Evolutionary conservation across 2,113 vertebrate genomes (phyloP).

Genomic region (Corydoras maculifer): DNA sequence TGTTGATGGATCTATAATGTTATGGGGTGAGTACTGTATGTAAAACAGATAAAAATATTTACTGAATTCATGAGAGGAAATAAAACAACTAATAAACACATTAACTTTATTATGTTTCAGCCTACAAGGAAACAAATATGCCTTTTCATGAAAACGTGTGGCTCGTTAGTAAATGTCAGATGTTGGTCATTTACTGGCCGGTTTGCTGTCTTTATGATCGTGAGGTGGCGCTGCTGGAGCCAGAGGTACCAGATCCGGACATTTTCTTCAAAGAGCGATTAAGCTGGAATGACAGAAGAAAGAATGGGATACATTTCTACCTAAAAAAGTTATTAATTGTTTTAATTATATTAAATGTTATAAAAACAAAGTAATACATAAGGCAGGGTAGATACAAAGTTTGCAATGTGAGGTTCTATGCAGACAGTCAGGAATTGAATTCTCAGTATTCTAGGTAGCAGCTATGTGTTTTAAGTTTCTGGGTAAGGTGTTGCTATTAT

Average conservation of each 20-base stretch:
- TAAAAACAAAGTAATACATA: not conserved
- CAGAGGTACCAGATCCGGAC: slow-evolving; percentile 25
- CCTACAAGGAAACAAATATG: not conserved
- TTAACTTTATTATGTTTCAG: too few species aligned
- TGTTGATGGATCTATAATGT: too few species aligned
- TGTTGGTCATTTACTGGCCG: not conserved
- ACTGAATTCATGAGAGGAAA: too few species aligned
- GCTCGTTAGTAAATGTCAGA: not conserved
- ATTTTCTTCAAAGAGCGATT: slow-evolving; percentile 71
- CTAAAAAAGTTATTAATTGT: not conserved
- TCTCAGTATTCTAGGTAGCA: too few species aligned
- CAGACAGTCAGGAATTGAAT: too few species aligned
- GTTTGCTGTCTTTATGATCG: slow-evolving; percentile 5
- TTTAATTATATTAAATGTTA: not conserved
- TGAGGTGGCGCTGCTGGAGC: slow-evolving; percentile 16
- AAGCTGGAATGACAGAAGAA: slow-evolving; percentile 47
- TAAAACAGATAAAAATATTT: too few species aligned
- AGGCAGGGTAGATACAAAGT: not conserved
- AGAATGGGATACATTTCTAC: not conserved
- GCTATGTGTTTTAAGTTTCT: too few species aligned
- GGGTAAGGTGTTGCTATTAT: too few species aligned
- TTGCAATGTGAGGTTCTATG: not conserved
- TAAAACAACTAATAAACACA: too few species aligned
- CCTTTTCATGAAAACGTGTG: not conserved
- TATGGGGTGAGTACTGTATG: too few species aligned